These are phyloP conservation scores for Phrynocephalus versicolor DNA, from an alignment of 2,113 vertebrate genomes.

Conservation along the genomic window DNA sequence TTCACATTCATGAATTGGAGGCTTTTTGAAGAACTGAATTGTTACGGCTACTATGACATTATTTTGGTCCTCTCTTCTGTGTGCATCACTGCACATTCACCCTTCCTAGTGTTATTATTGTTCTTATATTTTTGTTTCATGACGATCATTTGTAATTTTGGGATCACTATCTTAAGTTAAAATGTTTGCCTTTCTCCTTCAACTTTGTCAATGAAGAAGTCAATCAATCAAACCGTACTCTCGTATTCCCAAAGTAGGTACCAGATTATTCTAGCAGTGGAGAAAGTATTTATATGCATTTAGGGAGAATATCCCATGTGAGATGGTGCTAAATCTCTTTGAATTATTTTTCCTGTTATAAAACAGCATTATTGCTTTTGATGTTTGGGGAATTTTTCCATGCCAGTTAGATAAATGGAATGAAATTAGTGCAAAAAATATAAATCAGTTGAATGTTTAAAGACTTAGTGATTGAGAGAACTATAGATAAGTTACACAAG, in stretches of 20 bases:
- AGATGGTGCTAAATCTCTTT: neutral
- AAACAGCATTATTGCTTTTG: constrained; percentile 4
- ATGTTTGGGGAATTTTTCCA: constrained; percentile 12
- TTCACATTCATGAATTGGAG: no score
- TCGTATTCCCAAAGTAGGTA: neutral
- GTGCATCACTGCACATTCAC: neutral
- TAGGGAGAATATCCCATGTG: constrained; percentile 16
- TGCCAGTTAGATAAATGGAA: constrained; percentile 36
- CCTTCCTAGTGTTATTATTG: neutral
- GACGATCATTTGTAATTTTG: neutral
- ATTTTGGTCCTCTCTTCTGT: neutral
- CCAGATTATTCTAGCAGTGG: neutral
- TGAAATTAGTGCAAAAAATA: constrained; percentile 31
- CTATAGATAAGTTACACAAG: constrained; percentile 13
- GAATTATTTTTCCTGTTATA: constrained; percentile 11
- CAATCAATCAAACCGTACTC: neutral
- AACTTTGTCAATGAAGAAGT: neutral
- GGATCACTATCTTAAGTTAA: neutral
- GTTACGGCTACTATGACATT: neutral
- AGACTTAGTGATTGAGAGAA: constrained; percentile 1
- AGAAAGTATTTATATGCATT: constrained; percentile 8
- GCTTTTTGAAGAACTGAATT: no score
- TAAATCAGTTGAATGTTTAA: constrained; percentile 23
- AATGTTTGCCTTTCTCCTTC: neutral
- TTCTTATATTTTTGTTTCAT: neutral